A percentile compares a stretch with the other conserved stretches of the same genome.
phyloP scores from a whole-genome alignment of 2,797 vertebrate genomes.

The Linurgus olivaceus region DNA sequence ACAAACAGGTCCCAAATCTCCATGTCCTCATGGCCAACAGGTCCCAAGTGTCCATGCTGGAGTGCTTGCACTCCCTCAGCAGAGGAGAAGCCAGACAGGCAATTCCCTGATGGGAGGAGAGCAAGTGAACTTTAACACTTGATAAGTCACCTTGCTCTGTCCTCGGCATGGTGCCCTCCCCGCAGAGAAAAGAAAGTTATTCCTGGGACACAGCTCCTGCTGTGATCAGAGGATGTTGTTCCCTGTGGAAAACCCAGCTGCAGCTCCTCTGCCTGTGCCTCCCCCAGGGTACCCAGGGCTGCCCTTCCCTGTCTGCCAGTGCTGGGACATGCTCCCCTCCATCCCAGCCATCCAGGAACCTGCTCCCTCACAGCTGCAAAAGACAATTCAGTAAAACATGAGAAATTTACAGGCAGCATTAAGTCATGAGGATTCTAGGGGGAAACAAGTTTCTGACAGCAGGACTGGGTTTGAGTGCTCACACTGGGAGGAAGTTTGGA shows the following conservation, averaged over 20 bases:
- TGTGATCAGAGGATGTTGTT: neutral
- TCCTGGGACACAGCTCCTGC: neutral
- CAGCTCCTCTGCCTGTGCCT: neutral
- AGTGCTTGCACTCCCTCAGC: neutral
- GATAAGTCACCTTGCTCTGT: neutral
- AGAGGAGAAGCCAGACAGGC: neutral
- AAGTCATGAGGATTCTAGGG: neutral
- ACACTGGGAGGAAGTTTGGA: neutral
- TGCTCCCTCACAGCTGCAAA: neutral
- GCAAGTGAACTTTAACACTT: neutral
- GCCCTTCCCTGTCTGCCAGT: neutral
- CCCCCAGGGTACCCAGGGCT: neutral
- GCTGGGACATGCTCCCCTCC: neutral
- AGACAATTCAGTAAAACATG: neutral
- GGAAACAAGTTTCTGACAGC: neutral
- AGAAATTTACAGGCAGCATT: neutral
- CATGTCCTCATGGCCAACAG: neutral
- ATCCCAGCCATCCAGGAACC: neutral
- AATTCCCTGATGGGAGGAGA: neutral
- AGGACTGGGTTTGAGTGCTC: neutral
- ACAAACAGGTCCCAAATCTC: neutral
- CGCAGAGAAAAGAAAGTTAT: neutral
- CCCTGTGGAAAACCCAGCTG: neutral
- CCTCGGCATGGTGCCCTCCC: neutral
- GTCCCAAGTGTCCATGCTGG: neutral